phyloP scores from a whole-genome alignment of 1,140 invertebrate genomes.

The Orius insidiosus region DNA sequence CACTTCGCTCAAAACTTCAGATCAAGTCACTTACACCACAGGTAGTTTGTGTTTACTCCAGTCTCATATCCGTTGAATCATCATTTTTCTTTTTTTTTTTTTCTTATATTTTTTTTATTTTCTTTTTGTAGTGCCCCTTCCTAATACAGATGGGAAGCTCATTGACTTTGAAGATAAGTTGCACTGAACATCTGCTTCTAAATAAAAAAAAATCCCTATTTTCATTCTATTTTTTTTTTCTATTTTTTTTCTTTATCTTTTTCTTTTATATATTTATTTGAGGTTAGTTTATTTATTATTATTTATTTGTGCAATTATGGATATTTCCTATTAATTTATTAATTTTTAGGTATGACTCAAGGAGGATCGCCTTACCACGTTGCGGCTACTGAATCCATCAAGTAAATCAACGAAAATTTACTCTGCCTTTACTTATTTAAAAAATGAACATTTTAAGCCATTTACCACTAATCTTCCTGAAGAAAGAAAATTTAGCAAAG shows the following conservation, averaged over 20 bases:
- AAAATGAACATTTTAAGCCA: too few relatives aligned
- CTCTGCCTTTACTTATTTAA: too few relatives aligned
- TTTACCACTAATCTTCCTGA: too few relatives aligned
- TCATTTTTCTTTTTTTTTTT: too few relatives aligned
- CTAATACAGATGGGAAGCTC: too few relatives aligned
- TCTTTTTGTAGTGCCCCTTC: too few relatives aligned
- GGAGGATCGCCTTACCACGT: constrained; percentile 19
- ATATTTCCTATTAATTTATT: background rate
- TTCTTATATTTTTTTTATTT: too few relatives aligned
- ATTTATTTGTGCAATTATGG: background rate
- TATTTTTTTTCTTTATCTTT: background rate
- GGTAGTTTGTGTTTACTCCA: constrained; percentile 8
- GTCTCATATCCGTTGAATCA: too few relatives aligned
- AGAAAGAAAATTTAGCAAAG: too few relatives aligned
- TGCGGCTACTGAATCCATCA: constrained; percentile 7
- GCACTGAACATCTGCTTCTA: too few relatives aligned
- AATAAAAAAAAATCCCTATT: background rate
- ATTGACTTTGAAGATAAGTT: too few relatives aligned
- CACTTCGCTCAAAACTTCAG: constrained; percentile 16
- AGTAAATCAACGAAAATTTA: constrained; percentile 6
- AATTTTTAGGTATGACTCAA: constrained; percentile 19
- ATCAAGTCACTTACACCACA: constrained; percentile 19
- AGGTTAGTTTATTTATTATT: background rate
- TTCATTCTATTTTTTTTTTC: constrained; percentile 1
- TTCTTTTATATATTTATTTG: background rate